Evolutionary conservation across 2,113 vertebrate species (phyloP).

Genomic region (Halcyon senegalensis): DNA sequence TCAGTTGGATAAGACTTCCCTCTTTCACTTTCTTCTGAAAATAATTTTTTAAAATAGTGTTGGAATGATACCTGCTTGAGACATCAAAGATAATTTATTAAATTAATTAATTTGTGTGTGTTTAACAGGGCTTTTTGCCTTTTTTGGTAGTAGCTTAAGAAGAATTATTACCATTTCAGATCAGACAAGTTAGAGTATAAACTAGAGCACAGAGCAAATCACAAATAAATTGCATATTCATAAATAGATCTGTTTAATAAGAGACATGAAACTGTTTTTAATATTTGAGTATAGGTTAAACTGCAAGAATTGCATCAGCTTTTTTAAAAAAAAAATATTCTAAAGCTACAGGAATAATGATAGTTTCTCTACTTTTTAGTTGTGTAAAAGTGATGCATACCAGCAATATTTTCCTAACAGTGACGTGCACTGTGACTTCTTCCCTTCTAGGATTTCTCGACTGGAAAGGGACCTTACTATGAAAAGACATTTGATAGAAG

Average conservation of each 20-base stretch:
- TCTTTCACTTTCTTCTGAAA: not conserved
- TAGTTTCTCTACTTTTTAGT: not conserved
- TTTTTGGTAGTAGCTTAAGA: not conserved
- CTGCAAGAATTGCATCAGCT: not conserved
- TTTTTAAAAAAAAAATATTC: not conserved
- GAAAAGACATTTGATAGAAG: slow-evolving; percentile 91
- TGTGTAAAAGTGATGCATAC: not conserved
- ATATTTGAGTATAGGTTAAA: not conserved
- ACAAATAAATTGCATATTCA: not conserved
- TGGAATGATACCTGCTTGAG: not conserved
- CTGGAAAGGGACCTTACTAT: slow-evolving; percentile 85
- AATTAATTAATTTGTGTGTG: not conserved
- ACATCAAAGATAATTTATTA: not conserved
- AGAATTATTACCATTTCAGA: not conserved
- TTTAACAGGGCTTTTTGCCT: not conserved
- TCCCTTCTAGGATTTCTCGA: slow-evolving; percentile 75
- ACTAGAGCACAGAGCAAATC: not conserved
- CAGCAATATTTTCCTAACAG: slow-evolving; percentile 13
- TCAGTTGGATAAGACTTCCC: not conserved
- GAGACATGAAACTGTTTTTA: not conserved
- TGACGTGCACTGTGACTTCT: not conserved
- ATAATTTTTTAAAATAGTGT: not conserved
- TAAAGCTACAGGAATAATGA: not conserved
- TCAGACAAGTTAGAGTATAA: not conserved
- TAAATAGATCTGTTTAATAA: not conserved